phyloP scores from a whole-genome alignment of 1,140 invertebrate genomes.

The Schlechtendalia chinensis region DNA sequence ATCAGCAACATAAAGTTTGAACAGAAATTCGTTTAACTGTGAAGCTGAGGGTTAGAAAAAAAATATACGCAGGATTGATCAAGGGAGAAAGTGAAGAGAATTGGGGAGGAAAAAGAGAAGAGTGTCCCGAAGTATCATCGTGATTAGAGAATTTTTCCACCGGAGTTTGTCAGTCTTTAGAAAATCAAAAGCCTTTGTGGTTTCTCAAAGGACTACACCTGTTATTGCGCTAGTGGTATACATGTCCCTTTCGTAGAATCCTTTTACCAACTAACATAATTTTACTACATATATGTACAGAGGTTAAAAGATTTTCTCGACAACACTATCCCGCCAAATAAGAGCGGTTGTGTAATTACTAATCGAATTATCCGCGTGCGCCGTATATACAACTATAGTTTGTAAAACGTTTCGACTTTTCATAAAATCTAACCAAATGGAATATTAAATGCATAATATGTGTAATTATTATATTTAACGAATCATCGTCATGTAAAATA shows the following conservation, averaged over 20 bases:
- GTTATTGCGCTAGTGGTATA: neutral
- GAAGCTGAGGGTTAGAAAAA: neutral
- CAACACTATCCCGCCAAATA: neutral
- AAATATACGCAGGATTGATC: constrained; percentile 28
- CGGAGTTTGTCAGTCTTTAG: constrained; percentile 44
- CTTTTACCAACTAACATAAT: constrained; percentile 35
- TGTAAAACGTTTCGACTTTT: neutral
- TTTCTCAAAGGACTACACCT: constrained; percentile 22
- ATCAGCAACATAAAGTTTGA: constrained; percentile 38
- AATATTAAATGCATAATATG: neutral
- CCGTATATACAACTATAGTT: neutral
- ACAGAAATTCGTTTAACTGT: constrained; percentile 43
- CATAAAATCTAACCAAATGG: neutral
- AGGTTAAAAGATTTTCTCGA: neutral
- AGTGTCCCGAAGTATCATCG: constrained; percentile 36
- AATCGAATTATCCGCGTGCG: neutral
- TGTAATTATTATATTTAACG: neutral
- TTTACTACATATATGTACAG: constrained; percentile 8
- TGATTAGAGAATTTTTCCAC: constrained; percentile 46
- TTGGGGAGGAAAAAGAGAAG: neutral
- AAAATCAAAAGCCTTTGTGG: constrained; percentile 47
- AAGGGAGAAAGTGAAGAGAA: constrained; percentile 27
- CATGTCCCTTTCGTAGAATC: neutral
- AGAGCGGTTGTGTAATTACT: neutral
- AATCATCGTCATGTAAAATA: too few species aligned